phyloP scores from a whole-genome alignment of 2,888 invertebrate species.

The Perizoma flavofasciatum region DNA sequence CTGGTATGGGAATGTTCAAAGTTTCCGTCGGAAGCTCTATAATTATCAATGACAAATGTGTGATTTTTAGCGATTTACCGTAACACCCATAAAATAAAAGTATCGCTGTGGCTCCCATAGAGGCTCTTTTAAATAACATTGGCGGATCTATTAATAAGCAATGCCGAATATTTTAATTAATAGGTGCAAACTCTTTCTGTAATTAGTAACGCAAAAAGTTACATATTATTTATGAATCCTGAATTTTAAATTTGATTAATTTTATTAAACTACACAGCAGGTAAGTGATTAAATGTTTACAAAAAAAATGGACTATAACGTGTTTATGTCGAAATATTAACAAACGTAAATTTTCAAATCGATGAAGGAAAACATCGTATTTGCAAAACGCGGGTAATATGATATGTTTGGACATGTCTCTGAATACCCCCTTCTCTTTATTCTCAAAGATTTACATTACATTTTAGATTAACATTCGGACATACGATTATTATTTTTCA shows the following conservation, averaged over 20 bases:
- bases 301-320: too few relatives aligned
- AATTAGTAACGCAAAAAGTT: slow-evolving; percentile 14
- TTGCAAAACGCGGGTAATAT: too few relatives aligned
- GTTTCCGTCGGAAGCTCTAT: slow-evolving; percentile 50
- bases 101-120: slow-evolving; percentile 32
- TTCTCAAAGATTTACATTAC: too few relatives aligned
- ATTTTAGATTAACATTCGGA: too few relatives aligned
- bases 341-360: too few relatives aligned
- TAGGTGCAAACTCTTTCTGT: slow-evolving; percentile 3
- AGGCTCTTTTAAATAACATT: slow-evolving; percentile 37
- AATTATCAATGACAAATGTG: slow-evolving; percentile 49
- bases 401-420: too few relatives aligned
- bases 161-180: slow-evolving; percentile 32
- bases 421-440: too few relatives aligned
- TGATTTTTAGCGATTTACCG: slow-evolving; percentile 49
- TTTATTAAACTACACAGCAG: not conserved
- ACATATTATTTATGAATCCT: not conserved
- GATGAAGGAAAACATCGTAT: too few relatives aligned
- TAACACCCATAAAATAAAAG: slow-evolving; percentile 37
- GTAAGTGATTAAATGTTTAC: too few relatives aligned
- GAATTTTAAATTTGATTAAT: not conserved
- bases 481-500: too few relatives aligned
- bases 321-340: too few relatives aligned
- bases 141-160: slow-evolving; percentile 39
- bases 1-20: slow-evolving; percentile 28